Conservation (phyloP, 2,888 invertebrate species). For the Portevinia maculata region DNA sequence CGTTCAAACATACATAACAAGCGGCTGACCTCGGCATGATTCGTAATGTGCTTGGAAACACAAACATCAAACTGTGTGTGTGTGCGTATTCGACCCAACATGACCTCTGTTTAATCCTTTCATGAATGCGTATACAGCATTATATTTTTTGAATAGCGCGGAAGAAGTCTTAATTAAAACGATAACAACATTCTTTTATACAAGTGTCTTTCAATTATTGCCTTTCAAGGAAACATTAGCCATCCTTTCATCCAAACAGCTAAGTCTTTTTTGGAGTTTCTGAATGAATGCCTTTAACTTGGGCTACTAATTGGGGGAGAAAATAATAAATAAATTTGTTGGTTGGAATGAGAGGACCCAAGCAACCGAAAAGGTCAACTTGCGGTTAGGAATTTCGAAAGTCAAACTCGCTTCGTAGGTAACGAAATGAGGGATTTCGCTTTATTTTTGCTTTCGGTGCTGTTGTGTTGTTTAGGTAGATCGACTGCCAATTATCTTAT, state of each 20-base stretch:
- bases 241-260: no score
- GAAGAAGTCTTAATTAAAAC: slow-evolving; percentile 1
- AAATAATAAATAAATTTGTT: slow-evolving; percentile 1
- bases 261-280: no score
- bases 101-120: not conserved
- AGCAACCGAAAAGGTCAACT: slow-evolving; percentile 16
- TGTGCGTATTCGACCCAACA: no score
- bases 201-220: no score
- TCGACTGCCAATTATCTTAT: not conserved
- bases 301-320: slow-evolving; percentile 16
- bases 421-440: not conserved
- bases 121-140: no score
- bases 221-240: no score
- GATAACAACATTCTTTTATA: not conserved
- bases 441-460: not conserved
- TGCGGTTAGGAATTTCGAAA: slow-evolving; percentile 7
- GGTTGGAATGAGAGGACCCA: not conserved
- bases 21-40: slow-evolving; percentile 13
- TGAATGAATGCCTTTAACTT: no score
- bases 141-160: not conserved
- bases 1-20: not conserved
- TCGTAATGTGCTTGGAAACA: not conserved
- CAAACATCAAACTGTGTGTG: not conserved
- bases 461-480: not conserved
- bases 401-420: not conserved